Evolutionary conservation across 1,140 invertebrate genomes (phyloP).

Genomic region (Dendroctonus ponderosae): DNA sequence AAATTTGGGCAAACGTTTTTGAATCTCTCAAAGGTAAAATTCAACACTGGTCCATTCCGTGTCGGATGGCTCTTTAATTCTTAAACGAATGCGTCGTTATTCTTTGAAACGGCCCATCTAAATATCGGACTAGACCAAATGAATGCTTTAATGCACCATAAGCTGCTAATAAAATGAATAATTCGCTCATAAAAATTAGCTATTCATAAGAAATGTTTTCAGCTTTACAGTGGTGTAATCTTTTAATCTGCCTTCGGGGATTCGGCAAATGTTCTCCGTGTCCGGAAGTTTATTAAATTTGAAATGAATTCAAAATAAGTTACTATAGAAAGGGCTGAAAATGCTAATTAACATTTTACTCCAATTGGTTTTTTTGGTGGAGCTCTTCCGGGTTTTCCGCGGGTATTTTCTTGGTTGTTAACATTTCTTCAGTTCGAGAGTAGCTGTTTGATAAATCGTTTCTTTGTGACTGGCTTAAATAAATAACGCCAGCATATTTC

Average conservation of each 20-base stretch:
- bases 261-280: not conserved
- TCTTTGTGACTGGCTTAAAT: not conserved
- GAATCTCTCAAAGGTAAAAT: too few species aligned
- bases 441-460: too few species aligned
- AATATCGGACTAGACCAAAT: constrained; percentile 18
- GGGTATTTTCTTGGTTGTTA: too few species aligned
- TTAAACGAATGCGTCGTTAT: constrained; percentile 35
- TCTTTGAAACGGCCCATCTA: constrained; percentile 28
- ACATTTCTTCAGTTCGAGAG: too few species aligned
- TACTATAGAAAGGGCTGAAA: constrained; percentile 4
- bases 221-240: constrained; percentile 26
- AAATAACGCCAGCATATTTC: not conserved
- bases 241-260: constrained; percentile 16
- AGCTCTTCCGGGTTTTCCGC: too few species aligned
- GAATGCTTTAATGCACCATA: constrained; percentile 11
- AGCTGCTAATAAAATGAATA: constrained; percentile 36
- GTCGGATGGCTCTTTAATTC: constrained; percentile 33
- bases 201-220: constrained; percentile 35
- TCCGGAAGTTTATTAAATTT: constrained; percentile 27
- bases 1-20: too few species aligned
- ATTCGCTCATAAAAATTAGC: constrained; percentile 37
- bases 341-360: not conserved
- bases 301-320: constrained; percentile 15
- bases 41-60: constrained; percentile 1
- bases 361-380: too few species aligned